Conservation (phyloP, 2,888 invertebrate species). For the Polymixis flavicincta region DNA sequence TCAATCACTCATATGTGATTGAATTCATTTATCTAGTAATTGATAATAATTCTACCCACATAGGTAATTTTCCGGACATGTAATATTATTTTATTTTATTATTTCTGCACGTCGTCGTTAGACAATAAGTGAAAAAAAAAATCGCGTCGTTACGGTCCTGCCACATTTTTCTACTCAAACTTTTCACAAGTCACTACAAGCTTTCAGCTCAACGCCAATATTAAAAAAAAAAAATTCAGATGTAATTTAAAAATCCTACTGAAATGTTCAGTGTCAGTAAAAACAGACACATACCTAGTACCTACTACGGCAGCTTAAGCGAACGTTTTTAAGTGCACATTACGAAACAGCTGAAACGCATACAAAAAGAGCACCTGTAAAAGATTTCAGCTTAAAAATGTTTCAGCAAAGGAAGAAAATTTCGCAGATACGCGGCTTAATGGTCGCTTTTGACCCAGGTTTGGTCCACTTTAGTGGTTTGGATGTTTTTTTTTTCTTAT, state of each 20-base stretch:
- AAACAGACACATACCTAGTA: background rate
- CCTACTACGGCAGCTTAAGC: constrained; percentile 12
- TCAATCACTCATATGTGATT: too few relatives aligned
- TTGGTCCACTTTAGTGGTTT: background rate
- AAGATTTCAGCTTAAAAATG: constrained; percentile 53
- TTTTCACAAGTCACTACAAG: background rate
- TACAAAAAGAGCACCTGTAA: constrained; percentile 38
- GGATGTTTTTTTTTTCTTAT: constrained; percentile 8
- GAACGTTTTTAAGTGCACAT: constrained; percentile 40
- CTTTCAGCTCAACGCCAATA: background rate
- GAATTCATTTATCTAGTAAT: background rate
- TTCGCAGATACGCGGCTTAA: constrained; percentile 38
- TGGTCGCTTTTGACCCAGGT: constrained; percentile 35
- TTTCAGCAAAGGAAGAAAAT: constrained; percentile 37
- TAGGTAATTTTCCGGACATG: too few relatives aligned
- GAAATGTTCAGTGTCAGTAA: background rate
- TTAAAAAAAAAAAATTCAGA: constrained; percentile 4
- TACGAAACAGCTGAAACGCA: constrained; percentile 33
- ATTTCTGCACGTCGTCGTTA: background rate
- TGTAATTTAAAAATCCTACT: background rate
- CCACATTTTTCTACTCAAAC: background rate
- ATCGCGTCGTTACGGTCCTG: background rate
- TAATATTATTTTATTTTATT: background rate
- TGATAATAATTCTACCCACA: background rate
- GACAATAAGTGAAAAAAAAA: too few relatives aligned